Evolutionary conservation across 2,113 vertebrate species (phyloP), one percentile per base, ranked within the genome.

Genomic region (Columbina picui): DNA sequence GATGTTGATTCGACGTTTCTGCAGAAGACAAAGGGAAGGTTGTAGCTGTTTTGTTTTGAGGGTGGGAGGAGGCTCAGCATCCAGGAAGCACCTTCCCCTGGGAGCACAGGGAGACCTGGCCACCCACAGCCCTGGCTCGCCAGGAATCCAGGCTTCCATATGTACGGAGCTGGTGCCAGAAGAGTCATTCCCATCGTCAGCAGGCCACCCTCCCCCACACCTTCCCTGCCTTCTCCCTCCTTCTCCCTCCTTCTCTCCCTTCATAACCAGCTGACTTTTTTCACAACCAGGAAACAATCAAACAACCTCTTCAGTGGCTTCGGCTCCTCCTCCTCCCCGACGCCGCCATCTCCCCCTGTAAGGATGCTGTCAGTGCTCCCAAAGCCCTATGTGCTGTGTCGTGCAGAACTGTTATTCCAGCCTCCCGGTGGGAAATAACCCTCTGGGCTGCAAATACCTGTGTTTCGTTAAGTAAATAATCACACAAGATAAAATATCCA

Each of bases 261-360:
- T 64, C 38, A 22, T 30, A 90, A 89, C 92, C 94, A 94, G 94
- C 93, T 95, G 96, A 95, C 90, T 89, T 60, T 64, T 71, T 71
- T 84, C 93, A 92, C 88, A 80, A 94, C 93, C 79, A 81, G 92
- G 92, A 96, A 93, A 96, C 85, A 94, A 93, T 92, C 92, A 78
- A 88, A 60, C 93, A 95, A 67, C 53, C 90, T 89, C 92, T 93
- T 59, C 79, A 88, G 76, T 90, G 90, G 84, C 89, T 52, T 32
- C 19, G 2, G 69, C 91, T 94, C 84, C 92, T 96, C 69, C 63
- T 65, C 92, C 77, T 84, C 63, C 82, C 74, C 82, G 65, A 29
- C 82, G 3, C 63, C 2, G 3, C 85, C 94, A 38, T 80, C 87
- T 90, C 93, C 78, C 81, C 5, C 43, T 53, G 59, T 30, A 19